Base-by-base conservation (phyloP, 1,140 invertebrate genomes). In the Holotrichia oblita region DNA sequence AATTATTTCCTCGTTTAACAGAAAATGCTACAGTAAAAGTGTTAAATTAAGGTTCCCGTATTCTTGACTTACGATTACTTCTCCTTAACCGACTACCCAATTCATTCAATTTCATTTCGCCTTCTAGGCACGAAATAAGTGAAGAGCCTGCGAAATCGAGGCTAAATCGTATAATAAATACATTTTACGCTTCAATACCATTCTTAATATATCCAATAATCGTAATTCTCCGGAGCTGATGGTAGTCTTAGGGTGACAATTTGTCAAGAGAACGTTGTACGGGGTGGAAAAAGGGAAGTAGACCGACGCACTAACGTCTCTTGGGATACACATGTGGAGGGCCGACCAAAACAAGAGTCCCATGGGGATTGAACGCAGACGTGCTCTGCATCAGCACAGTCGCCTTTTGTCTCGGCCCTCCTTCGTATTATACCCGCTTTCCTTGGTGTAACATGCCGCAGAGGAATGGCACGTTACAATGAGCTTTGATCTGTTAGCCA, bases 201-300 rank as follows among this genome's bases (percentile, higher is more conserved):
- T 69, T 69, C 61, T 69, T 69, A 69, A 69, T 69, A 69, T 69
- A 69, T 69, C 61, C 61, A 69, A 69, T 69, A 69, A 69, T 69
- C 61, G 61, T 69, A 69, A 69, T 69, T 69, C 61, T 27, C 61
- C 22, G 61, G 12, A 69, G 20, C 22, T 34, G 48, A 55, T 55
- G 48, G 48, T 55, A 10, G 61, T 27, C 61, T 69, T 69, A 69
- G 61, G 61, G 61, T 34, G 61, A 69, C 61, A 69, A 69, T 69
- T 69, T 69, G 61, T 69, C 61, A 69, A 34, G 17, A 17, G 48
- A 34, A 34, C 27, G 27, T 34, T 34, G 44, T n/a, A n/a, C n/a
- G n/a, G n/a, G 7, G 44, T 48, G 2, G 44, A 17, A 20, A 69
- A 22, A 34, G 22, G 61, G 61, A 34, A 17, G 61, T 3, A 34